Evolutionary conservation across 1,140 invertebrate species (phyloP).

Genomic region (Thrips palmi): DNA sequence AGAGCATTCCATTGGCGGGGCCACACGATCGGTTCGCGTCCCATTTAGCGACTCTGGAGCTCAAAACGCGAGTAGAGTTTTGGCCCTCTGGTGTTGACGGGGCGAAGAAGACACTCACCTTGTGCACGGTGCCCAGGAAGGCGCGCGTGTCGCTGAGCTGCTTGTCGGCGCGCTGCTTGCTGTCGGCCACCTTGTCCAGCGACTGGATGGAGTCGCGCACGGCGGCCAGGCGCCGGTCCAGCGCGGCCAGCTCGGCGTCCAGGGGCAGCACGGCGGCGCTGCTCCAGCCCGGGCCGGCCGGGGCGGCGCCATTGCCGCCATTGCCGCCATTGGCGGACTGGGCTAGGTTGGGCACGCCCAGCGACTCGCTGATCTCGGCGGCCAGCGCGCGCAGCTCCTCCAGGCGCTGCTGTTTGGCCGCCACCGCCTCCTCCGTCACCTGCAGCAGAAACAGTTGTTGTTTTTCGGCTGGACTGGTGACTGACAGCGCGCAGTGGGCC

Average conservation of each 20-base stretch:
- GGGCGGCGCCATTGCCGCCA: too few relatives aligned
- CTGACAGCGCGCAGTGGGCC: too few relatives aligned
- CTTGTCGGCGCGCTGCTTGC: conserved; percentile 30
- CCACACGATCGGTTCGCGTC: too few relatives aligned
- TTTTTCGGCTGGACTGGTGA: conserved; percentile 6
- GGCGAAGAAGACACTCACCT: conserved; percentile 34
- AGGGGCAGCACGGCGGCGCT: conserved; percentile 41
- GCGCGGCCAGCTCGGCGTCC: conserved; percentile 49
- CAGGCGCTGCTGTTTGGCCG: conserved; percentile 42
- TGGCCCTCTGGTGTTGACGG: too few relatives aligned
- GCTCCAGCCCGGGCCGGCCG: conserved; percentile 53
- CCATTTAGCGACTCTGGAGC: too few relatives aligned
- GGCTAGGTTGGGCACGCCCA: too few relatives aligned
- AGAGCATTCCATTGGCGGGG: too few relatives aligned
- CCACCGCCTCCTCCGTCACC: conserved; percentile 57
- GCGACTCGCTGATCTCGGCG: conserved; percentile 48
- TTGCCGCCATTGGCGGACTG: too few relatives aligned
- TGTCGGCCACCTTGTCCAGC: conserved; percentile 54
- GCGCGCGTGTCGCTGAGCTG: conserved; percentile 35
- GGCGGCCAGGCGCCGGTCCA: conserved; percentile 55
- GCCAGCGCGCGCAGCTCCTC: conserved; percentile 53
- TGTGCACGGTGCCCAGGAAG: conserved; percentile 40
- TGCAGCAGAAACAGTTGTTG: conserved; percentile 21
- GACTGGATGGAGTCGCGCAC: conserved; percentile 50
- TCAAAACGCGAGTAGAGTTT: too few relatives aligned